Conservation (phyloP, 2,113 vertebrate species). For the Scopus umbretta region DNA sequence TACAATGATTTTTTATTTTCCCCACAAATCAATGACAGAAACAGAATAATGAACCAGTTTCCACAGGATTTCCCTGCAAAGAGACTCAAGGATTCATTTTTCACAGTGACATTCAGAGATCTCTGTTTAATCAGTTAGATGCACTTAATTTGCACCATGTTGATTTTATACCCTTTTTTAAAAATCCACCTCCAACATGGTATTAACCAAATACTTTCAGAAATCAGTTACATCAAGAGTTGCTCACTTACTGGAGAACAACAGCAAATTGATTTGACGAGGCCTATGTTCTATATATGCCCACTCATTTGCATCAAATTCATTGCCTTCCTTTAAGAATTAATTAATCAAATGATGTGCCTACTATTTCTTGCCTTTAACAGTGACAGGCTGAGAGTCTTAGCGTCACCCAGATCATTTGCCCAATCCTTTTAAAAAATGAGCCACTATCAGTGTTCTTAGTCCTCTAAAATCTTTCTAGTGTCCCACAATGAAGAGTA, state of each 20-base stretch:
- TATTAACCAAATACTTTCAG: neutral
- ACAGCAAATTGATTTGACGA: neutral
- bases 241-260: neutral
- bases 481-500: neutral
- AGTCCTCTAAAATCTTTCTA: neutral
- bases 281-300: neutral
- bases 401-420: neutral
- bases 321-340: neutral
- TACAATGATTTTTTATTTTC: neutral
- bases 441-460: neutral
- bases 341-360: neutral
- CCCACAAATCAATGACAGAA: neutral
- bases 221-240: neutral
- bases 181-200: neutral
- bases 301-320: neutral
- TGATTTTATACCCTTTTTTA: neutral
- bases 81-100: neutral
- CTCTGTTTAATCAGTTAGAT: neutral
- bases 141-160: neutral
- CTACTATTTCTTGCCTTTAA: neutral
- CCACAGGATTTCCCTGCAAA: neutral
- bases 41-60: neutral
- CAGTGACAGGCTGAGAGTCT: neutral
- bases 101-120: neutral
- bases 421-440: neutral